Evolutionary conservation across 2,797 vertebrate species (phyloP).

Genomic region (Anas bahamensis): DNA sequence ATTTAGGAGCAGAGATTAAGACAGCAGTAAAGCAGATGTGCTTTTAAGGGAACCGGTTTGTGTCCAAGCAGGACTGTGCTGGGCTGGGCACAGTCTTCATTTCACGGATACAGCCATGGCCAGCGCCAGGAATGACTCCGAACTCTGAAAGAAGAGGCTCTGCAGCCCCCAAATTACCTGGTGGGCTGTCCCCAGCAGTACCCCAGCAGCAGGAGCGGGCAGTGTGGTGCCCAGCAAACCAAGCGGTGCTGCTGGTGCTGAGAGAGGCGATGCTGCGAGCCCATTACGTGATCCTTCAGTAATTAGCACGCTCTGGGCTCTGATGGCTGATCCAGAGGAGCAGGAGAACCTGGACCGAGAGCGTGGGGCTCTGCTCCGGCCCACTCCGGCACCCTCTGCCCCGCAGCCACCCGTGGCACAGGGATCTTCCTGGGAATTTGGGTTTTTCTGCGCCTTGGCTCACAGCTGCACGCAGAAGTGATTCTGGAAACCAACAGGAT

Average conservation of each 20-base stretch:
- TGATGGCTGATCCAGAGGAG: rapidly evolving
- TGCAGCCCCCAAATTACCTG: background rate
- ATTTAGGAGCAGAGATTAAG: background rate
- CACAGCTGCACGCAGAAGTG: background rate
- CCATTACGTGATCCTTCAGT: rapidly evolving
- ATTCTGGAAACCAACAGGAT: background rate
- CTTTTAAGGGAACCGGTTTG: background rate
- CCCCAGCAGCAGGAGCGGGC: too few species aligned
- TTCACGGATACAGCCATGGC: rapidly evolving
- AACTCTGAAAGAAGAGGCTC: rapidly evolving
- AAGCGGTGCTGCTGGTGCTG: too few species aligned
- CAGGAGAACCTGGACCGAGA: background rate
- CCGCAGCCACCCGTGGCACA: too few species aligned
- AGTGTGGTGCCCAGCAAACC: too few species aligned
- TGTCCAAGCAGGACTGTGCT: background rate
- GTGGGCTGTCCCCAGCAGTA: rapidly evolving
- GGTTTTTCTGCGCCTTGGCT: background rate
- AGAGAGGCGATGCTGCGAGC: background rate
- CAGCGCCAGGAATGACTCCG: background rate
- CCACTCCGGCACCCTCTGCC: rapidly evolving
- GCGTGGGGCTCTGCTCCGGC: rapidly evolving
- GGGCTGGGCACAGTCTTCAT: background rate
- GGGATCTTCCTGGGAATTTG: rapidly evolving
- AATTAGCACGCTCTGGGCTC: background rate
- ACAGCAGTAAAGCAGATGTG: background rate